Percentiles rank a stretch among this genome's conserved stretches.
phyloP scores from a whole-genome alignment of 2,113 vertebrate genomes.

The Lates calcarifer region DNA sequence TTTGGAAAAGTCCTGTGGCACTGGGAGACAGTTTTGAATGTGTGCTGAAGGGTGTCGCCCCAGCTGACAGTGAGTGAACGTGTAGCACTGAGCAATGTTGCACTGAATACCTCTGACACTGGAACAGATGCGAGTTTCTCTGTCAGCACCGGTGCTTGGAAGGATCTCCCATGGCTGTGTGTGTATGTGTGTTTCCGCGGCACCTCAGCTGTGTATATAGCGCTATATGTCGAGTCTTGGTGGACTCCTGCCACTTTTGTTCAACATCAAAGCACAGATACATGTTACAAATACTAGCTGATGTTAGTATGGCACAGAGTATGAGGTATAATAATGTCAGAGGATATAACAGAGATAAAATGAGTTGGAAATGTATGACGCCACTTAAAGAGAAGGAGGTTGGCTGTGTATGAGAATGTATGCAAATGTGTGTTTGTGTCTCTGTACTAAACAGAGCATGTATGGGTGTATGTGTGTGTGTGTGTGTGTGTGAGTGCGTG shows the following conservation, averaged over 20 bases:
- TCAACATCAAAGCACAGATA: conserved; percentile 64
- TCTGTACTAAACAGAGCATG: conserved; percentile 20
- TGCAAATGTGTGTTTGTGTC: conserved; percentile 24
- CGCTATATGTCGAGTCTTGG: conserved; percentile 15
- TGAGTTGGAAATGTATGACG: conserved; percentile 18
- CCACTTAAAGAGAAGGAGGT: conserved; percentile 23
- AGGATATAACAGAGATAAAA: conserved; percentile 9
- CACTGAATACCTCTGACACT: conserved; percentile 55
- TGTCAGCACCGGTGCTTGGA: conserved; percentile 30
- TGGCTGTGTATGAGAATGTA: conserved; percentile 24
- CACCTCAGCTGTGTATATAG: conserved; percentile 10
- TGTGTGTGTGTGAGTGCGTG: conserved; percentile 1
- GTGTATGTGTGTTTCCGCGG: conserved; percentile 16
- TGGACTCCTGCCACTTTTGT: conserved; percentile 32
- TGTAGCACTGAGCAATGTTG: conserved; percentile 42
- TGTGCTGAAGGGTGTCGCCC: conserved; percentile 22
- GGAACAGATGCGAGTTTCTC: conserved; percentile 50
- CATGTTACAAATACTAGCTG: conserved; percentile 30
- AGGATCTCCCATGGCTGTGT: conserved; percentile 26
- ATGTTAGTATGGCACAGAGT: conserved; percentile 48
- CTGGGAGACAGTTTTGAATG: conserved; percentile 33
- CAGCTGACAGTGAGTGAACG: conserved; percentile 42
- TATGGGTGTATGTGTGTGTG: conserved; percentile 26
- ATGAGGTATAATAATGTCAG: neutral
- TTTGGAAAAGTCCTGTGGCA: conserved; percentile 1